phyloP scores from a whole-genome alignment of 2,888 invertebrate species.

The Tetragonula carbonaria region DNA sequence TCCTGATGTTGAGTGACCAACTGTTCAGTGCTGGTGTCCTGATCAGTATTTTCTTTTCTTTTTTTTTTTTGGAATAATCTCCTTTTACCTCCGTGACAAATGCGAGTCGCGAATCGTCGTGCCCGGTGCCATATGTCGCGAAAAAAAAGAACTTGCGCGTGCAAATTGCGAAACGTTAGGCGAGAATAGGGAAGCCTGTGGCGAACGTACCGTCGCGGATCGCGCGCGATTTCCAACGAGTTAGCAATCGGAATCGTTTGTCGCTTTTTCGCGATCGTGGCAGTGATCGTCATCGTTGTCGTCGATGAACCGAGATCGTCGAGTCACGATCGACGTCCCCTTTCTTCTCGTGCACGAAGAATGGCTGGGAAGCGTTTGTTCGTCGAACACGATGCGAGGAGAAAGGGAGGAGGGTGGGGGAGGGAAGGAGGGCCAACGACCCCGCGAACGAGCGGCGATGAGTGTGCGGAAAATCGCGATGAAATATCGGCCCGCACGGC shows the following conservation, averaged over 20 bases:
- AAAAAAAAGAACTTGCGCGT: constrained; percentile 64
- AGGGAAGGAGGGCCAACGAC: constrained; percentile 48
- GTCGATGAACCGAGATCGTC: constrained; percentile 42
- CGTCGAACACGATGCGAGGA: constrained; percentile 36
- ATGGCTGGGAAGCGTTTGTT: constrained; percentile 60
- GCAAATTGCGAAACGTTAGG: constrained; percentile 77
- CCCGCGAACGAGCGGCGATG: constrained; percentile 52
- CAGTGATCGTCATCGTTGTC: not conserved
- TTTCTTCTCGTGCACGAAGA: constrained; percentile 40
- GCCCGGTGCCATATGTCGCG: constrained; percentile 41
- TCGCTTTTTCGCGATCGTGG: constrained; percentile 25
- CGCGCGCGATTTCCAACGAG: constrained; percentile 40
- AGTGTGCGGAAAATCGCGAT: constrained; percentile 64
- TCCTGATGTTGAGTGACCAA: too few relatives aligned
- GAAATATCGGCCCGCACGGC: constrained; percentile 52
- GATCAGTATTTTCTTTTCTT: too few relatives aligned
- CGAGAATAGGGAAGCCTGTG: constrained; percentile 60
- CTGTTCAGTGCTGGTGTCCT: too few relatives aligned
- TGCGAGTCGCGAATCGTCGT: not conserved
- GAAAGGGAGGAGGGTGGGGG: too few relatives aligned
- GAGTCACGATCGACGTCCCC: constrained; percentile 63
- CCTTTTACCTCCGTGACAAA: too few relatives aligned
- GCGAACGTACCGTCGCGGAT: too few relatives aligned
- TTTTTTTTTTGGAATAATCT: too few relatives aligned
- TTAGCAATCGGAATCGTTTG: constrained; percentile 43